phyloP scores from a whole-genome alignment of 2,888 invertebrate species.

The Drosophila merina region DNA sequence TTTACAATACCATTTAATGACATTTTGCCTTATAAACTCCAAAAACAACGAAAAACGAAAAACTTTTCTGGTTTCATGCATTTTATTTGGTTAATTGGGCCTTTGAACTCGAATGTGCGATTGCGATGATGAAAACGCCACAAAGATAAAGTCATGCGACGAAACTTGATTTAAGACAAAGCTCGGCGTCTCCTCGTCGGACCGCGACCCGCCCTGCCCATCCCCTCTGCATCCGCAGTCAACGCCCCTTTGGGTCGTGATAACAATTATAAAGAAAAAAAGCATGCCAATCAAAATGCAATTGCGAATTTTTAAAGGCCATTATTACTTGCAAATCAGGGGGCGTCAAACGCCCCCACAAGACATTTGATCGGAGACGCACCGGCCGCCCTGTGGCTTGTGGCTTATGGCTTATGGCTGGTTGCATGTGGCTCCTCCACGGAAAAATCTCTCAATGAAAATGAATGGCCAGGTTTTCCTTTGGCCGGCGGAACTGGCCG shows the following conservation, averaged over 20 bases:
- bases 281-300: conserved; percentile 33
- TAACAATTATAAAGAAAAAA: conserved; percentile 33
- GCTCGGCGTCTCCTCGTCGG: conserved; percentile 6
- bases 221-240: conserved; percentile 49
- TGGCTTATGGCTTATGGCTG: conserved; percentile 15
- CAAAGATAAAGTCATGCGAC: conserved; percentile 55
- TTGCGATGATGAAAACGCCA: conserved; percentile 53
- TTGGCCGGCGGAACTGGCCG: conserved; percentile 34
- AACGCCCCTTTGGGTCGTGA: conserved; percentile 64
- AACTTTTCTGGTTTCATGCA: conserved; percentile 52
- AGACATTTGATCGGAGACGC: conserved; percentile 1
- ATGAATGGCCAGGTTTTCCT: conserved; percentile 42
- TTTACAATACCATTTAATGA: conserved; percentile 60
- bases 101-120: conserved; percentile 64
- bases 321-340: conserved; percentile 36
- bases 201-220: not conserved
- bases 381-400: conserved; percentile 31
- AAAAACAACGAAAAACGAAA: conserved; percentile 28
- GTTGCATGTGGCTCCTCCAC: not conserved
- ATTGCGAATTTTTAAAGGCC: conserved; percentile 33
- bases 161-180: conserved; percentile 68
- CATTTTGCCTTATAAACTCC: conserved; percentile 55
- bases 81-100: conserved; percentile 69
- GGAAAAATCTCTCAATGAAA: conserved; percentile 57
- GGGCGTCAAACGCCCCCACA: conserved; percentile 20